These are phyloP conservation scores for Paratrypauchen microcephalus DNA, from an alignment of 2,797 vertebrate species.

Conservation along the genomic window DNA sequence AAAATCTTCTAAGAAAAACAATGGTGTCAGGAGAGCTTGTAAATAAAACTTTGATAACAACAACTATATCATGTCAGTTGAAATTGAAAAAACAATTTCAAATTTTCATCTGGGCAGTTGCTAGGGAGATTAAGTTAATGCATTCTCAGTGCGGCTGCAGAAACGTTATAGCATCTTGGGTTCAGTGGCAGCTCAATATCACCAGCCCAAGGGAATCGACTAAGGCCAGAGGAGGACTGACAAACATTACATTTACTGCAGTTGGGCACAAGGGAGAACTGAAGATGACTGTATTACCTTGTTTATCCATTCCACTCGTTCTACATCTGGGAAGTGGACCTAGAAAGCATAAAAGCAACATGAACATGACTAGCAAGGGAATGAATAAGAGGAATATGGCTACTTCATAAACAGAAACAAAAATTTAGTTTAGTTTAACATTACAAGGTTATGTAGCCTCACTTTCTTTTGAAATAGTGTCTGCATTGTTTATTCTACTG, in stretches of 20 bases:
- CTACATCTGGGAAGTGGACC: constrained; percentile 96
- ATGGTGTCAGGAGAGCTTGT: constrained; percentile 15
- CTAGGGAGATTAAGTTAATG: constrained; percentile 42
- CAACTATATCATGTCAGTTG: constrained; percentile 7
- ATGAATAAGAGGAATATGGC: not conserved
- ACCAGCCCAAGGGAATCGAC: constrained; percentile 13
- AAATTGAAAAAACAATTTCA: constrained; percentile 11
- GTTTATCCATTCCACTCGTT: constrained; percentile 97
- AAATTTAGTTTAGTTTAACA: not conserved
- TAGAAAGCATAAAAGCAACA: constrained; percentile 58
- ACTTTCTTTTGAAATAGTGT: not conserved
- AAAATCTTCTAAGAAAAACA: constrained; percentile 16
- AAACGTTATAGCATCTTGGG: constrained; percentile 31
- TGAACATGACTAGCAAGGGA: constrained; percentile 7
- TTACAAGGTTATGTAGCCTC: not conserved
- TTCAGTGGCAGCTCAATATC: constrained; percentile 15
- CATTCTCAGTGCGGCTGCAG: constrained; percentile 13
- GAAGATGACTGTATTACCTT: constrained; percentile 82
- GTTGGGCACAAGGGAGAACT: constrained; percentile 18
- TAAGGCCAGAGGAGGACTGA: constrained; percentile 2
- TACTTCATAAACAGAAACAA: not conserved
- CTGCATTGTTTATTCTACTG: not conserved
- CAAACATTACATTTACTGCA: constrained; percentile 18
- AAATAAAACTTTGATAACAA: constrained; percentile 25
- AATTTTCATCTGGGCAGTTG: constrained; percentile 35